phyloP scores from a whole-genome alignment of 1,140 invertebrate species.

The Zelostemma sp. region DNA sequence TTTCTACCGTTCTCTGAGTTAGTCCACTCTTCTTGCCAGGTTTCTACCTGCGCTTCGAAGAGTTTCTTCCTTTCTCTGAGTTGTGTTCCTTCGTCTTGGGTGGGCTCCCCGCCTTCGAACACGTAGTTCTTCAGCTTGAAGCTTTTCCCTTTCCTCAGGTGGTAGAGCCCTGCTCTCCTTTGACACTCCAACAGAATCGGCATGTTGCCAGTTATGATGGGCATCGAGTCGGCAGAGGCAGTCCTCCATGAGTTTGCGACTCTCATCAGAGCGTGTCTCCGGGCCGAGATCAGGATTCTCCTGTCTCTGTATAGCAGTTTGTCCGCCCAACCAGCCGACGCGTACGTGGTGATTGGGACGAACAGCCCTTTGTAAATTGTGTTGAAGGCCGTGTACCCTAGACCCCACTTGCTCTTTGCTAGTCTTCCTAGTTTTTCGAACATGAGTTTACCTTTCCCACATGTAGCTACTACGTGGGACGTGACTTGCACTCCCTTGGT shows the following conservation, averaged over 20 bases:
- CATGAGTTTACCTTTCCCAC: neutral
- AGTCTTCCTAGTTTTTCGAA: neutral
- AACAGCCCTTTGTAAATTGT: conserved; percentile 17
- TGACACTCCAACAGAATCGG: neutral
- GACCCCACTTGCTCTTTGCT: conserved; percentile 18
- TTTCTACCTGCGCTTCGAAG: neutral
- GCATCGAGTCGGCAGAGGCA: neutral
- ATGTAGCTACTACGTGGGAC: neutral
- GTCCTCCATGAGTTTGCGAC: conserved; percentile 9
- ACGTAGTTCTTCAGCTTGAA: neutral
- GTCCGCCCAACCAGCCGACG: conserved; percentile 14
- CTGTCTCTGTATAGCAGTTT: conserved; percentile 5
- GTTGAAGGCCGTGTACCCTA: neutral
- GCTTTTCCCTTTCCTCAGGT: neutral
- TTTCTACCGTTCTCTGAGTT: too few relatives aligned
- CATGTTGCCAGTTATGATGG: neutral
- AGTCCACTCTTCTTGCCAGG: neutral
- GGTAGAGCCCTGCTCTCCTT: neutral
- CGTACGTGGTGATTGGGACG: conserved; percentile 18
- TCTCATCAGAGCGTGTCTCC: neutral
- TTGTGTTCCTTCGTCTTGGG: neutral
- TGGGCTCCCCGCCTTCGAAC: neutral
- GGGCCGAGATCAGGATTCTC: neutral
- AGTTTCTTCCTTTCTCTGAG: too few relatives aligned
- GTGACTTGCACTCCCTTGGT: neutral